These are phyloP conservation scores for Spisula subtruncata DNA, from an alignment of 2,888 invertebrate genomes.

Conservation along the genomic window DNA sequence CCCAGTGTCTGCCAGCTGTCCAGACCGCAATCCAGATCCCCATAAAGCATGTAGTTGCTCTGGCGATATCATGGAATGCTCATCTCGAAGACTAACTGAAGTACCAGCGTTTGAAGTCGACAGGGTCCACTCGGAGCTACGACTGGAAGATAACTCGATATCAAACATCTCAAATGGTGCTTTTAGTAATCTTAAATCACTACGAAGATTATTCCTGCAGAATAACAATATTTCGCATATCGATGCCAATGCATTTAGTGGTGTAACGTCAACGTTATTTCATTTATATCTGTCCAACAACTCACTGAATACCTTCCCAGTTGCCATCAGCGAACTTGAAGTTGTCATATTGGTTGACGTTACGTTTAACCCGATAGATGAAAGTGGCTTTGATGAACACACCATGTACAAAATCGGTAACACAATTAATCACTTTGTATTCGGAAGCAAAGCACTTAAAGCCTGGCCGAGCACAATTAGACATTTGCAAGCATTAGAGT, in stretches of 20 bases:
- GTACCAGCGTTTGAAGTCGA: background rate
- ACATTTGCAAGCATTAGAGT: constrained; percentile 11
- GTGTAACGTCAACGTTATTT: constrained; percentile 42
- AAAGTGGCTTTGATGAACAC: constrained; percentile 51
- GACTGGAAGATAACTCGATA: background rate
- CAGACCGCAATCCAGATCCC: background rate
- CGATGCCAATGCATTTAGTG: constrained; percentile 53
- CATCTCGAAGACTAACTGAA: background rate
- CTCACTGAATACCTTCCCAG: constrained; percentile 42
- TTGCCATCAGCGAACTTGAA: constrained; percentile 44
- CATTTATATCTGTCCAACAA: constrained; percentile 59
- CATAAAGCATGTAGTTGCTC: constrained; percentile 22
- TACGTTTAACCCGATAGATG: constrained; percentile 51
- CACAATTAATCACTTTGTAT: constrained; percentile 54
- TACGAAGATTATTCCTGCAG: constrained; percentile 38
- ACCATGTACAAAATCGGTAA: constrained; percentile 68
- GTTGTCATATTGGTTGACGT: constrained; percentile 57
- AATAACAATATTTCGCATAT: constrained; percentile 62
- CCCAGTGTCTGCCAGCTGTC: background rate
- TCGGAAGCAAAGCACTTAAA: constrained; percentile 54
- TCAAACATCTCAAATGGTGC: background rate
- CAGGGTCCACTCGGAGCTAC: background rate
- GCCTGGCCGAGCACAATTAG: constrained; percentile 23
- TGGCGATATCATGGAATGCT: constrained; percentile 21
- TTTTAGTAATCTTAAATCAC: background rate